Conservation (phyloP, 2,888 invertebrate species). For the Ichneumoninae sp. region DNA sequence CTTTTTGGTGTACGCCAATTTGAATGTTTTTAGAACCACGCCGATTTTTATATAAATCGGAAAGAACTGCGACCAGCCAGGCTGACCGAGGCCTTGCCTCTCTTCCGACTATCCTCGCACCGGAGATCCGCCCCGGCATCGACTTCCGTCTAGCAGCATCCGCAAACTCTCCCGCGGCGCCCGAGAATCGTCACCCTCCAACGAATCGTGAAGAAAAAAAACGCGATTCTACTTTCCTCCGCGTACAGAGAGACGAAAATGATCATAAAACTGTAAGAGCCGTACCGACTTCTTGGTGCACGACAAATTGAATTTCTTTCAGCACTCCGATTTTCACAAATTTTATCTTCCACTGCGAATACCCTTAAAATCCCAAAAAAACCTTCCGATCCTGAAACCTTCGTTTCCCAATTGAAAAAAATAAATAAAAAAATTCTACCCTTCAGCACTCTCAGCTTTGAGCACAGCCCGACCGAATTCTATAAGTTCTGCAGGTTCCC, state of each 20-base stretch:
- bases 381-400: neutral
- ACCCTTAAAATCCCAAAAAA: neutral
- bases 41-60: neutral
- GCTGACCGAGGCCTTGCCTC: slow-evolving; percentile 45
- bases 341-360: neutral
- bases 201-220: slow-evolving; percentile 4
- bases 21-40: neutral
- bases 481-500: neutral
- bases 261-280: slow-evolving; percentile 69
- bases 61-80: no score
- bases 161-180: slow-evolving; percentile 47
- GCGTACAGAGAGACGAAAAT: slow-evolving; percentile 24
- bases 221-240: slow-evolving; percentile 11
- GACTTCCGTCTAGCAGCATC: slow-evolving; percentile 45
- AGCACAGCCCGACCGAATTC: neutral
- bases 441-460: neutral
- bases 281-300: slow-evolving; percentile 26
- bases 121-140: slow-evolving; percentile 32
- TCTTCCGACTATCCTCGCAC: slow-evolving; percentile 37
- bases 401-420: neutral
- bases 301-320: neutral
- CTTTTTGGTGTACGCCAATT: slow-evolving; percentile 16
- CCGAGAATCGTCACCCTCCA: slow-evolving; percentile 23
- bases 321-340: slow-evolving; percentile 5
- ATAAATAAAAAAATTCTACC: neutral